These are phyloP conservation scores for Enteromius mattozi DNA, from an alignment of 2,797 vertebrate species.

Conservation along the genomic window DNA sequence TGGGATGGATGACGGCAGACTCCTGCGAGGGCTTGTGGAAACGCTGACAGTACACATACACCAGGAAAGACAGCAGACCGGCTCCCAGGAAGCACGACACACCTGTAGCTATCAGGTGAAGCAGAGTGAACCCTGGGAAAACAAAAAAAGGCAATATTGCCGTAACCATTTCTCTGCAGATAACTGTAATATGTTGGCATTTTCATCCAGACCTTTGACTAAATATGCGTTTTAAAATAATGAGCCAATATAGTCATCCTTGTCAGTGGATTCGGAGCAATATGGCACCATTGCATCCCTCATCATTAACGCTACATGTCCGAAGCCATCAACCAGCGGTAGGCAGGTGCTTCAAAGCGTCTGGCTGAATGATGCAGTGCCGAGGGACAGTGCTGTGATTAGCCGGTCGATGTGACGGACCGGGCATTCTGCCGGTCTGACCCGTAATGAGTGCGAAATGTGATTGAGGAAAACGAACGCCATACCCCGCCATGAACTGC, in stretches of 20 bases:
- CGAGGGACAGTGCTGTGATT: constrained; percentile 46
- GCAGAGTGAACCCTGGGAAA: constrained; percentile 89
- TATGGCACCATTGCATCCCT: not conserved
- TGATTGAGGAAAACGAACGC: constrained; percentile 30
- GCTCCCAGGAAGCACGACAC: constrained; percentile 96
- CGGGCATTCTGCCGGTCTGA: constrained; percentile 37
- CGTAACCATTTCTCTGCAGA: constrained; percentile 4
- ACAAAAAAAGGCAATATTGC: constrained; percentile 26
- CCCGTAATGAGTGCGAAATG: constrained; percentile 45
- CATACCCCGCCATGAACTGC: constrained; percentile 12
- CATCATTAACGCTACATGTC: constrained; percentile 48
- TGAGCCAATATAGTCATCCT: constrained; percentile 36
- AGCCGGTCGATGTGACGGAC: constrained; percentile 32
- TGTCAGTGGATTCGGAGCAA: constrained; percentile 8
- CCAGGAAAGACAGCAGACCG: constrained; percentile 92
- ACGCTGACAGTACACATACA: constrained; percentile 93
- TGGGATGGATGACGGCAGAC: constrained; percentile 87
- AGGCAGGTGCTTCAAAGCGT: constrained; percentile 44
- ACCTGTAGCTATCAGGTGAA: constrained; percentile 95
- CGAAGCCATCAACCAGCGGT: constrained; percentile 20
- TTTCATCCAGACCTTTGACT: not conserved
- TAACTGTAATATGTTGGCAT: constrained; percentile 18
- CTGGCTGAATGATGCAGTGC: constrained; percentile 38
- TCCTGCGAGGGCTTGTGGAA: constrained; percentile 94
- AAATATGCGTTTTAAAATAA: not conserved